Base-by-base conservation (phyloP, 92 coral and sea anemone species). In the Pocillopora grandis region DNA sequence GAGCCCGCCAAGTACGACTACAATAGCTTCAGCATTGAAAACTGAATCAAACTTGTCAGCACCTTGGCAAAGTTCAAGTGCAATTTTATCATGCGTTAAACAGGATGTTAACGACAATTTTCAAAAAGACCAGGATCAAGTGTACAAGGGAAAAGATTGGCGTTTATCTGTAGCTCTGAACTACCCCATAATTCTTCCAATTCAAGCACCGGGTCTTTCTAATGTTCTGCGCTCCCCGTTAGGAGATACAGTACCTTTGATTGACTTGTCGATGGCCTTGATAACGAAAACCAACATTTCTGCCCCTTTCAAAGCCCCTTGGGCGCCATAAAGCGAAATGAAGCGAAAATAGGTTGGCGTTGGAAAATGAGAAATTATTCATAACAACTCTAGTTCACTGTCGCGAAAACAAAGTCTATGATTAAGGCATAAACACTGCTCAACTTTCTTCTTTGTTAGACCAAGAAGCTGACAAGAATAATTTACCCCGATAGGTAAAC, bases 361-460 rank as follows among this genome's bases (percentile, higher is more conserved):
- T 77, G 64, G 87, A 80, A 85, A 80, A 85, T 70, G 57, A 70
- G 80, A 15, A 66, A 86, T 66, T 66, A 75, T 85, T 74, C 92
- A 80, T 85, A 61, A 82, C 78, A 71, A 23, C 8, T 67, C 20
- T 1, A 65, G 6, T 70, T 3, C 8, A 42, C 5, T 42, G 49
- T 42, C 49, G 49, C 27, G 5, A 68, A 55, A 57, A 67, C 57
- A 57, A 80, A 52, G 66, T 55, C 35, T 68, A 17, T 64, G 9
- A 66, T 56, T 10, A 9, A 15, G 16, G 27, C 48, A 5, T 62
- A 42, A 64, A 78, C n/a, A n/a, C 72, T 33, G 12, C 37, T 33
- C 81, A 62, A 2, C n/a, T 35, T 42, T 33, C 57, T 42, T 2
- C 12, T 63, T 56, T 19, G 10, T 21, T 42, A n/a, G 36, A 27